A percentile compares a stretch with the other conserved stretches of the same genome.
Conservation (phyloP, 1,140 invertebrate genomes). For the Drosophila pachea region DNA sequence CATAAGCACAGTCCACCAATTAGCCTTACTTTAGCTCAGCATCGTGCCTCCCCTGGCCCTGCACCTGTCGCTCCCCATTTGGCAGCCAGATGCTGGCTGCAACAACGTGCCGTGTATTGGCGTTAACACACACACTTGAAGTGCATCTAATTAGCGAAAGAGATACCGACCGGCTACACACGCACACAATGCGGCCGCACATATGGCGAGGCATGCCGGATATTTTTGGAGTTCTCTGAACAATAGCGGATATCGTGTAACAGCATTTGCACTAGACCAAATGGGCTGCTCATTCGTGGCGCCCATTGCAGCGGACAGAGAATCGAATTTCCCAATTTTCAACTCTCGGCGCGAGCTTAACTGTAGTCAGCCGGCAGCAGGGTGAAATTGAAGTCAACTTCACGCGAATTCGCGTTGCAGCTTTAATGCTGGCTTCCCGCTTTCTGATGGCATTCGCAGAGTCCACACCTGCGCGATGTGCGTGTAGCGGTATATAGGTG, state of each 20-base stretch:
- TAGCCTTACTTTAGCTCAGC: conserved; percentile 5
- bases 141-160: conserved; percentile 35
- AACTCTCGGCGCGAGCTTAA: too few relatives aligned
- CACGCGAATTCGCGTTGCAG: too few relatives aligned
- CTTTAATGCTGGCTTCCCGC: too few relatives aligned
- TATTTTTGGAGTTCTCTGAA: neutral
- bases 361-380: too few relatives aligned
- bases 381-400: too few relatives aligned
- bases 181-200: too few relatives aligned
- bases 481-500: neutral
- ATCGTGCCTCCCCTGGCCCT: too few relatives aligned
- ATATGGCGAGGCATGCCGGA: neutral
- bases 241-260: neutral
- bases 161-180: neutral
- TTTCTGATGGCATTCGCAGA: too few relatives aligned
- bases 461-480: neutral
- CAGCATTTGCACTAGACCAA: neutral
- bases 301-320: neutral
- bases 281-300: neutral
- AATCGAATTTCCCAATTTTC: neutral
- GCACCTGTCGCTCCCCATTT: too few relatives aligned
- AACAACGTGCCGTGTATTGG: too few relatives aligned
- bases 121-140: conserved; percentile 19
- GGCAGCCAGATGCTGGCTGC: conserved; percentile 1
- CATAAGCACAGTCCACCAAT: conserved; percentile 31